Percentiles rank a stretch among this genome's conserved stretches.
These are phyloP conservation scores for Volucella zonaria DNA, from an alignment of 2,888 invertebrate genomes.

Conservation along the genomic window DNA sequence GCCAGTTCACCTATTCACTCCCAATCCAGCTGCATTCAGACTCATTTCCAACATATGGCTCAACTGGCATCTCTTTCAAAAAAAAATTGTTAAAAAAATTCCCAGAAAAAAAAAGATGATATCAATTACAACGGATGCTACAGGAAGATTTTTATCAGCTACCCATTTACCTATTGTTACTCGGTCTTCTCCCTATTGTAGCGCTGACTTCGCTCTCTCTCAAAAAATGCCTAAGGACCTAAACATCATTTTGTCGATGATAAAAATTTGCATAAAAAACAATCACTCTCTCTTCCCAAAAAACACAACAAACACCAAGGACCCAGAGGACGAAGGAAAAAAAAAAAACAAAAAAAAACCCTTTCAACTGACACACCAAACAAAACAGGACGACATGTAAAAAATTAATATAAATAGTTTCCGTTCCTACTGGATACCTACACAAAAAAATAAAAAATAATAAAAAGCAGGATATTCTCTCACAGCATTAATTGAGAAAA, in stretches of 20 bases:
- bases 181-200: slow-evolving; percentile 56
- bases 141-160: slow-evolving; percentile 69
- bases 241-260: slow-evolving; percentile 38
- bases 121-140: slow-evolving; percentile 72
- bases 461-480: slow-evolving; percentile 46
- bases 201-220: slow-evolving; percentile 29
- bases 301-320: neutral
- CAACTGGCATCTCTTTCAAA: slow-evolving; percentile 48
- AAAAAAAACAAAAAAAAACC: slow-evolving; percentile 57
- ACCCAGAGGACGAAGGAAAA: slow-evolving; percentile 11
- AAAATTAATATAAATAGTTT: slow-evolving; percentile 72
- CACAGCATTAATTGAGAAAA: slow-evolving; percentile 70
- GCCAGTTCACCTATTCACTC: too few relatives aligned
- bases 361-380: slow-evolving; percentile 47
- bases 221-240: slow-evolving; percentile 18
- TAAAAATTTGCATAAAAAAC: slow-evolving; percentile 71
- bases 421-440: slow-evolving; percentile 13
- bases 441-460: slow-evolving; percentile 13
- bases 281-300: slow-evolving; percentile 55
- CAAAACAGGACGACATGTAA: slow-evolving; percentile 60
- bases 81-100: slow-evolving; percentile 45
- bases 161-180: slow-evolving; percentile 64
- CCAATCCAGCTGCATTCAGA: slow-evolving; percentile 18
- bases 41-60: slow-evolving; percentile 65
- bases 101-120: slow-evolving; percentile 64